Percentiles rank a stretch among this genome's conserved stretches.
These are phyloP conservation scores for Abscondita cerata DNA, from an alignment of 2,888 invertebrate species.

Conservation along the genomic window DNA sequence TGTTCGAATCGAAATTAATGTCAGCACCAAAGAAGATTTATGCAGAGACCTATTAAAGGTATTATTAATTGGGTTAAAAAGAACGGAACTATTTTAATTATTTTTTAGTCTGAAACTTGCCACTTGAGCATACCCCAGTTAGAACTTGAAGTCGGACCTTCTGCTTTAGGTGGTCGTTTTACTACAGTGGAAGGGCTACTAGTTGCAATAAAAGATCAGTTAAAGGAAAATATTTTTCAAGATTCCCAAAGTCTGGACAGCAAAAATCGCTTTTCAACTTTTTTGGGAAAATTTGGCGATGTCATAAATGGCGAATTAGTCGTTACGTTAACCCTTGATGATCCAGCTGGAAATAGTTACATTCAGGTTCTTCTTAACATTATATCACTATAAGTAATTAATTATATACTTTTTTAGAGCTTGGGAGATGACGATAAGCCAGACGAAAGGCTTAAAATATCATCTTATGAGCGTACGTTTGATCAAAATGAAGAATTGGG, in stretches of 20 bases:
- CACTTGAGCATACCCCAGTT: conserved; percentile 83
- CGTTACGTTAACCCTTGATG: conserved; percentile 86
- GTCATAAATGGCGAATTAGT: conserved; percentile 67
- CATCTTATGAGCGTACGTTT: conserved; percentile 79
- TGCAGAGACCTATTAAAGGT: conserved; percentile 93
- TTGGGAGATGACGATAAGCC: conserved; percentile 68
- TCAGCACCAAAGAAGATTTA: conserved; percentile 78
- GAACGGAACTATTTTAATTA: conserved; percentile 5
- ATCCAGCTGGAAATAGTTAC: conserved; percentile 98
- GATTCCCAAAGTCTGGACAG: conserved; percentile 71
- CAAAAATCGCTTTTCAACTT: conserved; percentile 65
- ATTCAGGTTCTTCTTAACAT: conserved; percentile 66
- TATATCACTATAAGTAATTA: not conserved
- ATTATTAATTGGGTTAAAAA: not conserved
- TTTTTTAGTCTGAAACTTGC: conserved; percentile 78
- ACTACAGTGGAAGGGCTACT: conserved; percentile 94
- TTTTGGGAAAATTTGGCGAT: conserved; percentile 71
- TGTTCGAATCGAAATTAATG: conserved; percentile 74
- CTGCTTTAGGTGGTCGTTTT: conserved; percentile 90
- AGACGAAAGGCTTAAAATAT: conserved; percentile 77
- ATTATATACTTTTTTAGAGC: conserved; percentile 62
- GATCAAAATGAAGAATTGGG: conserved; percentile 97
- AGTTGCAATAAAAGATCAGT: conserved; percentile 77
- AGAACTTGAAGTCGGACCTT: conserved; percentile 84
- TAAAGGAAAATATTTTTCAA: conserved; percentile 72